Evolutionary conservation across 1,140 invertebrate species (phyloP).

Genomic region (Zaprionus camerounensis): DNA sequence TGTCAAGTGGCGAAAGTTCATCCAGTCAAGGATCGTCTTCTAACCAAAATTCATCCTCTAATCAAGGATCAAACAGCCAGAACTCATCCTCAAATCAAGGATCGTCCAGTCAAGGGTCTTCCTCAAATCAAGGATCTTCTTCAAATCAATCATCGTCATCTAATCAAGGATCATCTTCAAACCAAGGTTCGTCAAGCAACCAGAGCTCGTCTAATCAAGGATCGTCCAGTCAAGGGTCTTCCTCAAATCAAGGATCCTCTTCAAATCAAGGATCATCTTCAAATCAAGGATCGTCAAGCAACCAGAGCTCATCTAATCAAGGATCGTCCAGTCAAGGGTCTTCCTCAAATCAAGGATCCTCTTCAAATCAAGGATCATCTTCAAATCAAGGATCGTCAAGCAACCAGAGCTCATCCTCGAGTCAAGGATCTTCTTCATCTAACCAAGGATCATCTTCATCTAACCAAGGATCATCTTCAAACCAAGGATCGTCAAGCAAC

Average conservation of each 20-base stretch:
- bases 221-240: constrained; percentile 45
- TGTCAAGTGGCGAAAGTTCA: constrained; percentile 54
- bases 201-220: constrained; percentile 48
- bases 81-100: constrained; percentile 35
- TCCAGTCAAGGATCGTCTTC: constrained; percentile 42
- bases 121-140: constrained; percentile 44
- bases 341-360: constrained; percentile 45
- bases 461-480: constrained; percentile 53
- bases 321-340: no score
- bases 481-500: constrained; percentile 44
- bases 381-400: constrained; percentile 51
- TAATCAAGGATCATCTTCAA: constrained; percentile 39
- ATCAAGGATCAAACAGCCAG: constrained; percentile 48
- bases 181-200: constrained; percentile 40
- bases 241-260: constrained; percentile 45
- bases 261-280: constrained; percentile 48
- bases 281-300: constrained; percentile 15
- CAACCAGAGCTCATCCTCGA: constrained; percentile 45
- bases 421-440: constrained; percentile 43
- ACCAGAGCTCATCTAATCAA: constrained; percentile 49
- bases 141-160: constrained; percentile 43
- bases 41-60: constrained; percentile 43
- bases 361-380: constrained; percentile 39
- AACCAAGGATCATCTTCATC: constrained; percentile 48
- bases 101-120: constrained; percentile 42